Conservation (phyloP, 2,888 invertebrate genomes). For the Gandaritis pyraliata region DNA sequence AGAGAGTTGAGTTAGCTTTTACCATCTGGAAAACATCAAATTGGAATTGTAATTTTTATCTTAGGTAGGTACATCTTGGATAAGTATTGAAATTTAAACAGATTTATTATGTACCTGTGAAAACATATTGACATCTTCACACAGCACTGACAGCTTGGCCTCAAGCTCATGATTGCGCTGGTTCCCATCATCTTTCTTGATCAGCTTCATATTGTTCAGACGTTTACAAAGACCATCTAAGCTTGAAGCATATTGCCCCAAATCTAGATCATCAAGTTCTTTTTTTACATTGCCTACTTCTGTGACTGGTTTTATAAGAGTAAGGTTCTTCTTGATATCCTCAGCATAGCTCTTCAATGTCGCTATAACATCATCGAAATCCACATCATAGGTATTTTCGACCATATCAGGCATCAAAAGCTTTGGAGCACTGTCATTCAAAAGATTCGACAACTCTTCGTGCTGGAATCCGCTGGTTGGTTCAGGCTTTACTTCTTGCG, state of each 20-base stretch:
- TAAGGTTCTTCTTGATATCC: conserved; percentile 61
- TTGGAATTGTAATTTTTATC: too few species aligned
- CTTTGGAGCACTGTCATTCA: conserved; percentile 62
- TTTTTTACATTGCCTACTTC: conserved; percentile 25
- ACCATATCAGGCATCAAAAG: conserved; percentile 68
- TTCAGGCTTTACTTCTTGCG: conserved; percentile 33
- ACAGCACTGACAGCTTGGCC: conserved; percentile 61
- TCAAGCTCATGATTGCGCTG: conserved; percentile 64
- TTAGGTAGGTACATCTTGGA: too few species aligned
- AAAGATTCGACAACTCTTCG: conserved; percentile 61
- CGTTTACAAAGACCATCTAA: conserved; percentile 70
- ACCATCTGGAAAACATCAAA: conserved; percentile 63
- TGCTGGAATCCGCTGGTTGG: conserved; percentile 47
- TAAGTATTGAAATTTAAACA: neutral
- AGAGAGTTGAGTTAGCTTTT: conserved; percentile 62
- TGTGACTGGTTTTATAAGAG: conserved; percentile 41
- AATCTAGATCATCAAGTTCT: conserved; percentile 55
- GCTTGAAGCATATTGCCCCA: conserved; percentile 64
- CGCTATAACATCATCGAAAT: conserved; percentile 64
- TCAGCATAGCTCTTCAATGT: conserved; percentile 67
- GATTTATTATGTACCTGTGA: conserved; percentile 57
- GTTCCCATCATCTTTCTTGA: conserved; percentile 49
- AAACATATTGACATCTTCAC: conserved; percentile 69
- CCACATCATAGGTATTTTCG: conserved; percentile 53
- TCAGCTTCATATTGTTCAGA: conserved; percentile 62